phyloP scores from a whole-genome alignment of 2,888 invertebrate species.

The Drosophila picticornis region DNA sequence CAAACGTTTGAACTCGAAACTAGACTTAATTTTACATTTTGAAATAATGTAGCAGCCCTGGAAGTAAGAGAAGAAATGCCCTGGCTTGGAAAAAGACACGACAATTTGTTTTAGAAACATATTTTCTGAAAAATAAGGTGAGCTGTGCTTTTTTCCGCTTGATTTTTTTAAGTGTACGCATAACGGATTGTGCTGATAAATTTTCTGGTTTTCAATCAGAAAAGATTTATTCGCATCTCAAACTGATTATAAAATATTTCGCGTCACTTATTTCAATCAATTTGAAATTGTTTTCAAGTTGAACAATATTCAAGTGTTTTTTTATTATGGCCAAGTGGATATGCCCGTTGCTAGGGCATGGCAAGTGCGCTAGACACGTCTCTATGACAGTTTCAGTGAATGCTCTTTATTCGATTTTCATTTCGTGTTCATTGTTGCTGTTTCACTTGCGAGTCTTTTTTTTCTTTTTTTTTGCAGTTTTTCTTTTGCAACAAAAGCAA shows the following conservation, averaged over 20 bases:
- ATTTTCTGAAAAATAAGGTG: not conserved
- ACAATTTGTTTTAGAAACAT: not conserved
- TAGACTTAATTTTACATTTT: not conserved
- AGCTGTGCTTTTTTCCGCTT: not conserved
- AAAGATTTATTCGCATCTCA: not conserved
- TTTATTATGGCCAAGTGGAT: not conserved
- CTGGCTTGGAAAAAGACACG: not conserved
- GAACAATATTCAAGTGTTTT: not conserved
- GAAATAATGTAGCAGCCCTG: not conserved
- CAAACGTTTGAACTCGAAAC: not conserved
- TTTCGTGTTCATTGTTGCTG: constrained; percentile 21
- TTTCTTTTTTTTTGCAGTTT: constrained; percentile 5
- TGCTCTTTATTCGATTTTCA: constrained; percentile 40
- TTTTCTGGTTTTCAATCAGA: not conserved
- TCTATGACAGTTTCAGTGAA: constrained; percentile 30
- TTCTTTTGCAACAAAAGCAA: constrained; percentile 35
- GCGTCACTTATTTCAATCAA: not conserved
- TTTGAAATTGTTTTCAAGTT: not conserved
- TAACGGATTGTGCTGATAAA: not conserved
- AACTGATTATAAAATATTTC: not conserved
- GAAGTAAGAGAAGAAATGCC: not conserved
- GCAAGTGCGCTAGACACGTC: constrained; percentile 1
- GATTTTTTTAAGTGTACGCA: not conserved
- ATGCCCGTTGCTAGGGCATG: constrained; percentile 10
- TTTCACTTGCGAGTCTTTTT: not conserved